These are phyloP conservation scores for Trichechus manatus DNA, from an alignment of 2,113 vertebrate species.

Conservation along the genomic window DNA sequence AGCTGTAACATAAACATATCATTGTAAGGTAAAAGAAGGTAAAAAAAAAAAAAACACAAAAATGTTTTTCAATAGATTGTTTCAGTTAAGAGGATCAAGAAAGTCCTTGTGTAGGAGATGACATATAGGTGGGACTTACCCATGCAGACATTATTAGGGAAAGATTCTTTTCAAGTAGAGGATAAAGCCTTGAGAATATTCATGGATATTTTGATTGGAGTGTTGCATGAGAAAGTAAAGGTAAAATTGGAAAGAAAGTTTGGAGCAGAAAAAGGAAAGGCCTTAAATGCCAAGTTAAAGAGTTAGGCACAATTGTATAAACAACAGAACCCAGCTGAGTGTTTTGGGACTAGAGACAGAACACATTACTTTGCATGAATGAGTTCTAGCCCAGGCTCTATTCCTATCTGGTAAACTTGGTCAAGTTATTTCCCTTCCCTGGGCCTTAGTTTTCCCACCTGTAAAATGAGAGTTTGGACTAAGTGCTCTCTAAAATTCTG, in stretches of 20 bases:
- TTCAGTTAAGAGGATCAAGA: slow-evolving; percentile 3
- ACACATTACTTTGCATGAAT: background rate
- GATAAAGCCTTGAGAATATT: background rate
- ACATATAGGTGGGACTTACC: background rate
- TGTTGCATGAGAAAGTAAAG: background rate
- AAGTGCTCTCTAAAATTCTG: slow-evolving; percentile 25
- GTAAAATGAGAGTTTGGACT: background rate
- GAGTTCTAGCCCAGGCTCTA: background rate
- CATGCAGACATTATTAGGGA: background rate
- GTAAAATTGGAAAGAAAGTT: background rate
- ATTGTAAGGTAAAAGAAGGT: background rate
- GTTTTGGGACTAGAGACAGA: background rate
- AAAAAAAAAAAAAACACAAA: background rate
- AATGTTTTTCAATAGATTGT: background rate
- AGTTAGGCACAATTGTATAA: background rate
- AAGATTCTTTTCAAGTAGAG: background rate
- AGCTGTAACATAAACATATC: background rate
- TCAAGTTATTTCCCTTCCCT: background rate
- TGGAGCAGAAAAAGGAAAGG: background rate
- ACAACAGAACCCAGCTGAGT: background rate
- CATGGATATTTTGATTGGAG: background rate
- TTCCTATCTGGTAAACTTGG: background rate
- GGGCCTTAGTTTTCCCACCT: background rate
- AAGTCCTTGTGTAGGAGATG: background rate
- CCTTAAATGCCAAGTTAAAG: background rate